Conservation (phyloP, 2,797 vertebrate genomes). For the Rachycentron canadum region DNA sequence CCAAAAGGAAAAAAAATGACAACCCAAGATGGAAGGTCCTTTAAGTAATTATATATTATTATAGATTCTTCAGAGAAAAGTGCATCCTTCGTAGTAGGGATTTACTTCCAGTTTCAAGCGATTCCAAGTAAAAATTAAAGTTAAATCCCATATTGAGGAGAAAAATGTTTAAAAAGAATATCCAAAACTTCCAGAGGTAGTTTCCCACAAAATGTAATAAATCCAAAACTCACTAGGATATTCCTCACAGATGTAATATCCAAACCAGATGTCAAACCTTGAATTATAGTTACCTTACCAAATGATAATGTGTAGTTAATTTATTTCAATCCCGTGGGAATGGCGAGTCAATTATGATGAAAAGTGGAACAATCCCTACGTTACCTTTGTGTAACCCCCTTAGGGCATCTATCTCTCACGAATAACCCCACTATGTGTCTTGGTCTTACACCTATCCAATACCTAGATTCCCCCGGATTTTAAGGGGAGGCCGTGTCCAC, state of each 20-base stretch:
- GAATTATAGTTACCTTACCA: constrained; percentile 84
- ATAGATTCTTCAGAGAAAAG: constrained; percentile 61
- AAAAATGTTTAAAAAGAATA: constrained; percentile 76
- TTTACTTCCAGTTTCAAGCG: constrained; percentile 81
- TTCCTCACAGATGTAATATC: constrained; percentile 86
- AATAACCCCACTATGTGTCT: constrained; percentile 92
- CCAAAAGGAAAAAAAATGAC: constrained; percentile 43
- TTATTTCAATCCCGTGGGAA: constrained; percentile 81
- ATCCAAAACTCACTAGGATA: constrained; percentile 87
- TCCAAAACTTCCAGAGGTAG: constrained; percentile 81
- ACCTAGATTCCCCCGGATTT: constrained; percentile 92
- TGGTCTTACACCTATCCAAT: constrained; percentile 83
- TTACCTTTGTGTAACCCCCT: constrained; percentile 80
- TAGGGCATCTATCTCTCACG: constrained; percentile 84
- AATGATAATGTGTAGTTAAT: constrained; percentile 81
- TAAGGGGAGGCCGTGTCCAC: constrained; percentile 96
- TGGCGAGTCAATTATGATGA: constrained; percentile 83
- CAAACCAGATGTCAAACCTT: constrained; percentile 84
- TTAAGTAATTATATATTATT: constrained; percentile 50
- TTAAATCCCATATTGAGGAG: constrained; percentile 80
- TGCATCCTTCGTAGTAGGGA: constrained; percentile 76
- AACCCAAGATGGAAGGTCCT: constrained; percentile 58
- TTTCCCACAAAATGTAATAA: constrained; percentile 81
- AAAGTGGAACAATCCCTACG: constrained; percentile 85
- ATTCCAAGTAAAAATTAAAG: constrained; percentile 73